Evolutionary conservation across 2,113 vertebrate genomes (phyloP), one percentile per base, ranked within the genome.

Genomic region (Cricetomys ansorgei): DNA sequence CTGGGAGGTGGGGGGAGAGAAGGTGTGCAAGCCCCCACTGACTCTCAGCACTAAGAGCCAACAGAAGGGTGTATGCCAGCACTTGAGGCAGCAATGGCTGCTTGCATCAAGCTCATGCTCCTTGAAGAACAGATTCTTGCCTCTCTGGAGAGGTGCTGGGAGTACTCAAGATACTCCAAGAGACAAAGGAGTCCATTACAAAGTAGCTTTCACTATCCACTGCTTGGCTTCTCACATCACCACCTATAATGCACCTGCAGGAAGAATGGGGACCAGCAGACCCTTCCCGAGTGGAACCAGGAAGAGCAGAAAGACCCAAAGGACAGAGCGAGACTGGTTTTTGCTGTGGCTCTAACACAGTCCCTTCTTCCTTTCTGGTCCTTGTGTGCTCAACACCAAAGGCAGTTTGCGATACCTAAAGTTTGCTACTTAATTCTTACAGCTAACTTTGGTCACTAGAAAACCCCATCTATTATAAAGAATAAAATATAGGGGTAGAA

Each of bases 111-210:
- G 53, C 37, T 8, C 2, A 7, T 0, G 16, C 75, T 72, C 81
- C 70, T 31, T 11, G 29, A 91, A 94, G 93, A 91, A 67, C 70
- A 31, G 91, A 69, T 19, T 16, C 19, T 40, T 12, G 34, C 45
- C 40, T 91, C 89, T 92, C 89, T 81, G 80, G 88, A 95, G 91
- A 55, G 17, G 72, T 7, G 16, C 3, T 4, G 29, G 50, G 1
- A 86, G 48, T 19, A 45, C 83, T 76, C 89, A n/a, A 80, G 77
- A 94, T 85, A 85, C 97, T 84, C 50, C 15, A 81, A 87, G n/a
- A 31, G 23, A 67, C 65, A 43, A 43, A 95, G 70, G 9, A 65
- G 62, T 55, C 95, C 17, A 45, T 50, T 7, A n/a, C 79, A 31
- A 55, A 13, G 45, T 2, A 50, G 88, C 81, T 69, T 55, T 53